phyloP scores from a whole-genome alignment of 2,797 vertebrate species.

The Clarias laeviceps region DNA sequence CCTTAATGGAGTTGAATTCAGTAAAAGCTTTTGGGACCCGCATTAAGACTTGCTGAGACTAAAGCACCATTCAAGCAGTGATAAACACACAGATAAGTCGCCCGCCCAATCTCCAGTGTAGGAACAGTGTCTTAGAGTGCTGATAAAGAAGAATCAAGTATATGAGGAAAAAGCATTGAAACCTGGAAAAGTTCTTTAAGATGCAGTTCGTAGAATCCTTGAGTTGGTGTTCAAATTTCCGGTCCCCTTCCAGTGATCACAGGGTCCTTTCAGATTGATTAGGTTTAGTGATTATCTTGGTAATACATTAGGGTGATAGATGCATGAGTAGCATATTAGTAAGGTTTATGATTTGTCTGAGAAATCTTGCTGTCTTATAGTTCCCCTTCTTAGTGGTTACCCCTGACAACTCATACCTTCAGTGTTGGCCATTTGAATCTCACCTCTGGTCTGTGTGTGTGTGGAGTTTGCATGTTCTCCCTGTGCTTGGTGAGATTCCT shows the following conservation, averaged over 20 bases:
- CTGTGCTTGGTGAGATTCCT: too few species aligned
- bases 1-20: constrained; percentile 33
- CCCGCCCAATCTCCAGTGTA: background rate
- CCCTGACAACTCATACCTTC: too few species aligned
- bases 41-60: constrained; percentile 20
- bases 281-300: background rate
- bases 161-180: background rate
- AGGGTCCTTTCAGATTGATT: background rate
- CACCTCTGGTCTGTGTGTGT: too few species aligned
- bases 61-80: background rate
- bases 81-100: constrained; percentile 37
- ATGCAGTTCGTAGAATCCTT: background rate
- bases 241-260: background rate
- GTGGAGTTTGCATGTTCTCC: too few species aligned
- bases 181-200: background rate
- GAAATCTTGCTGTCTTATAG: background rate
- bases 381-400: too few species aligned
- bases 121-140: background rate
- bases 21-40: constrained; percentile 37
- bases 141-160: background rate
- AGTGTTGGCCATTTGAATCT: too few species aligned
- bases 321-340: background rate
- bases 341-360: background rate
- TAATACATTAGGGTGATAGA: background rate
- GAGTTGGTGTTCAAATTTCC: background rate